These are phyloP conservation scores for Tiliacea citrago DNA, from an alignment of 2,888 invertebrate species.

Conservation along the genomic window DNA sequence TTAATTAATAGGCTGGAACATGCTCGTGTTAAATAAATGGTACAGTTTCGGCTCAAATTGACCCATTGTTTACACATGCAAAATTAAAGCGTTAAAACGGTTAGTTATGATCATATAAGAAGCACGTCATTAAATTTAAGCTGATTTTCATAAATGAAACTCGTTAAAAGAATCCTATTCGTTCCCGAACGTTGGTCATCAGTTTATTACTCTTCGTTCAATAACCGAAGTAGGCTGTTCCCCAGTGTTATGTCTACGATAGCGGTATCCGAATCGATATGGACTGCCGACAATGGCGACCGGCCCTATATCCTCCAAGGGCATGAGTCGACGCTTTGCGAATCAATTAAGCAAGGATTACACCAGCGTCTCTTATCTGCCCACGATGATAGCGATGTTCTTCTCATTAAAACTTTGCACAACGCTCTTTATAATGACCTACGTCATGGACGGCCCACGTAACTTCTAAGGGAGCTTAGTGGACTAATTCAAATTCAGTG, in stretches of 20 bases:
- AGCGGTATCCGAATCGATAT: slow-evolving; percentile 62
- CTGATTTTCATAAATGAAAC: neutral
- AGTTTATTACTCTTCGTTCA: slow-evolving; percentile 39
- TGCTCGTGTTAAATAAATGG: neutral
- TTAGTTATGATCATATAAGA: neutral
- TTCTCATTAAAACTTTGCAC: slow-evolving; percentile 84
- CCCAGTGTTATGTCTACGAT: slow-evolving; percentile 58
- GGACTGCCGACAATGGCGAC: slow-evolving; percentile 54
- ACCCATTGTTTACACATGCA: neutral
- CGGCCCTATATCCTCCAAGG: slow-evolving; percentile 61
- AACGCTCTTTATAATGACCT: slow-evolving; percentile 80
- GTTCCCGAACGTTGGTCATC: slow-evolving; percentile 10
- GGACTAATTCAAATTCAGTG: slow-evolving; percentile 74
- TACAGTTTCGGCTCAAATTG: neutral
- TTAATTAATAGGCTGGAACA: neutral
- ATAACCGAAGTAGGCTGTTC: slow-evolving; percentile 42
- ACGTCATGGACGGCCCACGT: slow-evolving; percentile 72
- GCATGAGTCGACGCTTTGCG: slow-evolving; percentile 73
- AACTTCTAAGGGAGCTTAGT: slow-evolving; percentile 70
- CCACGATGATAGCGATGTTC: slow-evolving; percentile 72
- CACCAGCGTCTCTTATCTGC: slow-evolving; percentile 71
- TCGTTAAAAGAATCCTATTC: slow-evolving; percentile 14
- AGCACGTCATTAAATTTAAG: neutral
- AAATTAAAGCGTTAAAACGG: neutral
- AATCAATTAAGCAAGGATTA: slow-evolving; percentile 83